These are phyloP conservation scores for Sphaeramia orbicularis DNA, from an alignment of 2,797 vertebrate species.

Conservation along the genomic window DNA sequence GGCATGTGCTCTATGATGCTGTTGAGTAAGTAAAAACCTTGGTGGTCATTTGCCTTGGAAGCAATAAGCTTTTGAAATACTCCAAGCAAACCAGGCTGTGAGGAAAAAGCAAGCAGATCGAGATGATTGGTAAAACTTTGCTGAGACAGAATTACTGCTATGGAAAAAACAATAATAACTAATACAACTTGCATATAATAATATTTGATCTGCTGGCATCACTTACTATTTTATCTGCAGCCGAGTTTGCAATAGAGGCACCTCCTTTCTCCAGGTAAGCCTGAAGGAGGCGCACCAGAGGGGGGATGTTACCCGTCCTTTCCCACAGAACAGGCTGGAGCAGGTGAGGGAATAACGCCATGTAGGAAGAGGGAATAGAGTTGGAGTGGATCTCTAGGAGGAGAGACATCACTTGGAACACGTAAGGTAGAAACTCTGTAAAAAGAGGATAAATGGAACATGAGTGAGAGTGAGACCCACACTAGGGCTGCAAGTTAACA, in stretches of 20 bases:
- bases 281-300: slow-evolving; percentile 96
- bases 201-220: background rate
- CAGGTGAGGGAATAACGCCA: slow-evolving; percentile 97
- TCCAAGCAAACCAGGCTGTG: slow-evolving; percentile 94
- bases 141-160: background rate
- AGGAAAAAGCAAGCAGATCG: background rate
- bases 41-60: slow-evolving; percentile 98
- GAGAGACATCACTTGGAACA: slow-evolving; percentile 99
- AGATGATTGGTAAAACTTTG: background rate
- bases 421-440: slow-evolving; percentile 97
- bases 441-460: slow-evolving; percentile 15
- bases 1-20: slow-evolving; percentile 98
- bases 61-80: slow-evolving; percentile 99
- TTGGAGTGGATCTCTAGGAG: slow-evolving; percentile 96
- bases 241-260: slow-evolving; percentile 88
- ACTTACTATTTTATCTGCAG: slow-evolving; percentile 96
- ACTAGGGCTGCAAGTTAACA: no score
- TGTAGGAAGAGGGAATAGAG: slow-evolving; percentile 93
- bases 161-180: background rate
- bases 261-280: slow-evolving; percentile 95
- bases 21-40: slow-evolving; percentile 98
- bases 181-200: background rate
- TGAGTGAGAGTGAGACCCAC: background rate
- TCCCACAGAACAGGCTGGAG: slow-evolving; percentile 98
- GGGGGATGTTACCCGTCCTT: slow-evolving; percentile 96